Conservation (phyloP, 2,797 vertebrate genomes). For the Gymnopithys bicolor region DNA sequence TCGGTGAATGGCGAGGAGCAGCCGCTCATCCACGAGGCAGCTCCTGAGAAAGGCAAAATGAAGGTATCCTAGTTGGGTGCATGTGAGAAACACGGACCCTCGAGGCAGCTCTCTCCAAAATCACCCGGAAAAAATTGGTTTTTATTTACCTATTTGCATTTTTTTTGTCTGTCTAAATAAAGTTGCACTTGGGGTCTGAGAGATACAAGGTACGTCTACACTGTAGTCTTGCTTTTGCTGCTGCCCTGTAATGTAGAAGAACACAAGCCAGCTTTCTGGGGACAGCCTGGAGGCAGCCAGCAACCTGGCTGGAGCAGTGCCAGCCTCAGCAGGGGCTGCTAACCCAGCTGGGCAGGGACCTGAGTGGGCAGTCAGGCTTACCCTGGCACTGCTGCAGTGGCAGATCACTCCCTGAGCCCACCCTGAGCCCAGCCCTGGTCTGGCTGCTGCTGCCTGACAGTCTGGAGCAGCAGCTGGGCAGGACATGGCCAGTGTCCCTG, state of each 20-base stretch:
- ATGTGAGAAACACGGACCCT: constrained; percentile 63
- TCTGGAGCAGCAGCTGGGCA: neutral
- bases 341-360: neutral
- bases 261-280: constrained; percentile 10
- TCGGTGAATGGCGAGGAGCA: constrained; percentile 67
- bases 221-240: constrained; percentile 71
- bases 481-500: neutral
- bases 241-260: constrained; percentile 28
- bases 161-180: constrained; percentile 61
- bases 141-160: constrained; percentile 52
- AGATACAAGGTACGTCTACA: constrained; percentile 25
- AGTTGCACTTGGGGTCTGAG: constrained; percentile 62
- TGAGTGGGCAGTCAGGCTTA: neutral
- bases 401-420: neutral
- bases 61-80: constrained; percentile 87
- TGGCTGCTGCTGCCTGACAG: neutral
- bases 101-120: constrained; percentile 67
- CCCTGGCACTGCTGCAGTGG: neutral
- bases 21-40: constrained; percentile 76
- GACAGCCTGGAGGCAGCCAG: constrained; percentile 2
- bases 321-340: neutral
- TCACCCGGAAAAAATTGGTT: constrained; percentile 48
- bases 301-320: neutral
- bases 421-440: neutral
- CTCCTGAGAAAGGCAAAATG: constrained; percentile 94